Percentiles rank a stretch among this genome's conserved stretches.
Evolutionary conservation across 2,888 invertebrate genomes (phyloP).

Genomic region (Phania funesta): DNA sequence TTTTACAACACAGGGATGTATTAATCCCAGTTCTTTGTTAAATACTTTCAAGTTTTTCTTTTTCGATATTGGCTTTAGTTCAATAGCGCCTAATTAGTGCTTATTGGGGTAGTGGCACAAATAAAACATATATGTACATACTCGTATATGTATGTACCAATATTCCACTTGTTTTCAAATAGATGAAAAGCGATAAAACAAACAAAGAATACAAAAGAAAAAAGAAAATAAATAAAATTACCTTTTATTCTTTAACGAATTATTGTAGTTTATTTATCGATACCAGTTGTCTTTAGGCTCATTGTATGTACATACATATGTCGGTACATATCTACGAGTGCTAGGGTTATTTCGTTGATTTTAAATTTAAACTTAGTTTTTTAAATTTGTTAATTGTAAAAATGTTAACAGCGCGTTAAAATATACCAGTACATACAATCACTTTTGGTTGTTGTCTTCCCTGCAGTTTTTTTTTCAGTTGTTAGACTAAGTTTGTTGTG

Average conservation of each 20-base stretch:
- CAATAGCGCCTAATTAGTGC: conserved; percentile 63
- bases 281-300: conserved; percentile 5
- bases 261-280: conserved; percentile 5
- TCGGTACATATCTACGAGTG: neutral
- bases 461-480: conserved; percentile 49
- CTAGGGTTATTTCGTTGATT: conserved; percentile 38
- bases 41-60: conserved; percentile 1
- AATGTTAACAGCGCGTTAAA: conserved; percentile 32
- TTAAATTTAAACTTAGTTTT: conserved; percentile 29
- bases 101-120: conserved; percentile 62
- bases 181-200: conserved; percentile 6
- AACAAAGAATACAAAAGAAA: conserved; percentile 23
- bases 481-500: conserved; percentile 59
- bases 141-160: neutral
- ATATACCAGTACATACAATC: conserved; percentile 46
- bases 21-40: conserved; percentile 1
- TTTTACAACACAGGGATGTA: neutral
- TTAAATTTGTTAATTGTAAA: conserved; percentile 13
- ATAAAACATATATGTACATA: neutral
- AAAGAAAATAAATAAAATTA: conserved; percentile 27
- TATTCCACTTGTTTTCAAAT: conserved; percentile 50
- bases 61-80: conserved; percentile 15
- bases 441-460: conserved; percentile 39
- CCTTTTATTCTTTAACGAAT: conserved; percentile 49
- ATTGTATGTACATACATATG: neutral